Percentiles rank a stretch among this genome's conserved stretches.
Evolutionary conservation across 2,797 vertebrate genomes (phyloP).

Genomic region (Sebastiscus tertius): DNA sequence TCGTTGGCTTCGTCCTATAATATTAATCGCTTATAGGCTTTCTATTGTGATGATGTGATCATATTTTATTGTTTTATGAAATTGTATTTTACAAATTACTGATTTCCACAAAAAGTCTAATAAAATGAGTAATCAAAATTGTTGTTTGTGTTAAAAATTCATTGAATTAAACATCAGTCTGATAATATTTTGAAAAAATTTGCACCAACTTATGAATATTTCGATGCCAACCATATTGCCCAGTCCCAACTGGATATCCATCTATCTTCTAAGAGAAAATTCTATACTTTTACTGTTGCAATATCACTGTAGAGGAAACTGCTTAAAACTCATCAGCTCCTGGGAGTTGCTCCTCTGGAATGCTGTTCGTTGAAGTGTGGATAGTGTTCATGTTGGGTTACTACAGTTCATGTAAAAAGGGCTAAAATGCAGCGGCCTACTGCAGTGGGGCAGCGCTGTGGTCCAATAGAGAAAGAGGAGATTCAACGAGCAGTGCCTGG

Average conservation of each 20-base stretch:
- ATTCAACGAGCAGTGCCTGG: slow-evolving; percentile 61
- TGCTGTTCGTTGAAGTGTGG: slow-evolving; percentile 23
- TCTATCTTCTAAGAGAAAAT: background rate
- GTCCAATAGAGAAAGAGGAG: slow-evolving; percentile 45
- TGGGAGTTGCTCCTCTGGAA: slow-evolving; percentile 36
- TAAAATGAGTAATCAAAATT: background rate
- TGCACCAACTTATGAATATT: background rate
- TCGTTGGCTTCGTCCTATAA: background rate
- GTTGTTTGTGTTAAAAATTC: background rate
- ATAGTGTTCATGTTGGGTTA: slow-evolving; percentile 40
- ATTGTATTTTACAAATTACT: background rate
- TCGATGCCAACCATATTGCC: background rate
- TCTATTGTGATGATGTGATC: background rate
- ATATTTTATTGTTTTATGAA: background rate
- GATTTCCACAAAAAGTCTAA: background rate
- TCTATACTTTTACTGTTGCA: slow-evolving; percentile 3
- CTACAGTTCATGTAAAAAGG: slow-evolving; percentile 51
- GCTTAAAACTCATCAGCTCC: background rate
- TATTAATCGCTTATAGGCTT: background rate
- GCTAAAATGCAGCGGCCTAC: slow-evolving; percentile 37
- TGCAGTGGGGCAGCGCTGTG: slow-evolving; percentile 36
- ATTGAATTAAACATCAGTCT: background rate
- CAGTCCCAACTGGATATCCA: background rate
- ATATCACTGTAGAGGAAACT: background rate
- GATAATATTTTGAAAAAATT: background rate